These are phyloP conservation scores for Euleptes europaea DNA, from an alignment of 2,113 vertebrate genomes.

Conservation along the genomic window DNA sequence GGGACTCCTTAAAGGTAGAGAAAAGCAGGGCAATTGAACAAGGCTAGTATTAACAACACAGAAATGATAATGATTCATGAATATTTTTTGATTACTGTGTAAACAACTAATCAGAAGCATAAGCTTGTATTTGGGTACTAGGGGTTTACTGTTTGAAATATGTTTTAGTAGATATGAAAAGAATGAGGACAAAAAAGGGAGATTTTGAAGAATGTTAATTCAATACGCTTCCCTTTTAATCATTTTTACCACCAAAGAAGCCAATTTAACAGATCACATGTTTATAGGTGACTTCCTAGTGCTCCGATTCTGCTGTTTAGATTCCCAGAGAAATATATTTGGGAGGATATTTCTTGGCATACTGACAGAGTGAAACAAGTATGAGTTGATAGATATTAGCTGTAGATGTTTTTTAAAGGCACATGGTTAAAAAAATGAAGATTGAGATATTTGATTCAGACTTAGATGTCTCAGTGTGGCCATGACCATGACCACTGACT, in stretches of 20 bases:
- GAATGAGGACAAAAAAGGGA: slow-evolving; percentile 13
- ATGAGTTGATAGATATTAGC: too few relatives aligned
- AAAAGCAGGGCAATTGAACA: slow-evolving; percentile 36
- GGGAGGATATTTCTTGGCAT: too few relatives aligned
- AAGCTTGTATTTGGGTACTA: not conserved
- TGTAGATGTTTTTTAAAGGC: too few relatives aligned
- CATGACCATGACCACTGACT: too few relatives aligned
- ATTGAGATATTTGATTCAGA: too few relatives aligned
- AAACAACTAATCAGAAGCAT: slow-evolving; percentile 38
- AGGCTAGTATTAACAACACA: slow-evolving; percentile 15
- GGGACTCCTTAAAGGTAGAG: too few relatives aligned
- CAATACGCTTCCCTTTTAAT: slow-evolving; percentile 20
- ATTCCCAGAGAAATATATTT: not conserved
- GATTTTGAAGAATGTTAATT: slow-evolving; percentile 34
- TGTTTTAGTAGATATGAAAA: slow-evolving; percentile 35
- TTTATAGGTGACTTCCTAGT: slow-evolving; percentile 52
- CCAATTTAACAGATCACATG: slow-evolving; percentile 29
- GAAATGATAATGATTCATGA: slow-evolving; percentile 11
- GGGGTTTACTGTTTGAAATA: slow-evolving; percentile 30
- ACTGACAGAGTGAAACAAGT: too few relatives aligned
- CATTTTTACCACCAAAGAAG: slow-evolving; percentile 27
- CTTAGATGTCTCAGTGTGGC: too few relatives aligned
- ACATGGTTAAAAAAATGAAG: too few relatives aligned
- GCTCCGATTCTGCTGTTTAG: slow-evolving; percentile 7
- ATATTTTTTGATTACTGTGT: slow-evolving; percentile 30